Percentiles rank a stretch among this genome's conserved stretches.
These are phyloP conservation scores for Horisme vitalbata DNA, from an alignment of 2,888 invertebrate genomes.

Conservation along the genomic window DNA sequence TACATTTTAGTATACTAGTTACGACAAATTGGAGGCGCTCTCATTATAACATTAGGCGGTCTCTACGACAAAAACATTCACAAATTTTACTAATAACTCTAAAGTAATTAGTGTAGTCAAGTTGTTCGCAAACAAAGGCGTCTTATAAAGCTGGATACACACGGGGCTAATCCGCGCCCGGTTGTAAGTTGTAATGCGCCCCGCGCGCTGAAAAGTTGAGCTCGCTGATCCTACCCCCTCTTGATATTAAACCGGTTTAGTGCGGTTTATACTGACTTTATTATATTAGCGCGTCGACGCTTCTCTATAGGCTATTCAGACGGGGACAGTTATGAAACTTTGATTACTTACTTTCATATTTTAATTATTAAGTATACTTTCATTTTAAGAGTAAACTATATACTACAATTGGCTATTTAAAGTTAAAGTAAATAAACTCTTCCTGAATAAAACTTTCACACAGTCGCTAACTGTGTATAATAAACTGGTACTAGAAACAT, in stretches of 20 bases:
- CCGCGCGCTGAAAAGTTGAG: constrained; percentile 66
- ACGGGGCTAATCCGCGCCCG: constrained; percentile 56
- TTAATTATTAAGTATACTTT: too few species aligned
- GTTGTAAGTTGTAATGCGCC: constrained; percentile 68
- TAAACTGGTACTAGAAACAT: too few species aligned
- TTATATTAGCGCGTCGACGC: constrained; percentile 76
- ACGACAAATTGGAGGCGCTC: too few species aligned
- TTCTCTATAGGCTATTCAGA: constrained; percentile 62
- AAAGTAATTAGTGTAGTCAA: constrained; percentile 41
- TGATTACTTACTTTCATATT: too few species aligned
- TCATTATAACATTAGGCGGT: too few species aligned
- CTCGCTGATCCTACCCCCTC: constrained; percentile 51
- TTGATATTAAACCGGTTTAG: constrained; percentile 76
- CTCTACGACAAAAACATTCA: too few species aligned
- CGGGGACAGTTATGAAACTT: constrained; percentile 33
- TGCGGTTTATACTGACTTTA: constrained; percentile 75
- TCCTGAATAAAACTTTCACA: too few species aligned
- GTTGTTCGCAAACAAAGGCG: constrained; percentile 57
- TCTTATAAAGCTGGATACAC: constrained; percentile 51
- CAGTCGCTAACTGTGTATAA: too few species aligned
- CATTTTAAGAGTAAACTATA: too few species aligned
- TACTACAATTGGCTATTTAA: too few species aligned
- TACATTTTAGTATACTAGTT: too few species aligned
- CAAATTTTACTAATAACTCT: constrained; percentile 12
- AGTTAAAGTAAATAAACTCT: too few species aligned